Evolutionary conservation across 2,113 vertebrate genomes (phyloP), one percentile per base, ranked within the genome.

Genomic region (Mirza zaza): DNA sequence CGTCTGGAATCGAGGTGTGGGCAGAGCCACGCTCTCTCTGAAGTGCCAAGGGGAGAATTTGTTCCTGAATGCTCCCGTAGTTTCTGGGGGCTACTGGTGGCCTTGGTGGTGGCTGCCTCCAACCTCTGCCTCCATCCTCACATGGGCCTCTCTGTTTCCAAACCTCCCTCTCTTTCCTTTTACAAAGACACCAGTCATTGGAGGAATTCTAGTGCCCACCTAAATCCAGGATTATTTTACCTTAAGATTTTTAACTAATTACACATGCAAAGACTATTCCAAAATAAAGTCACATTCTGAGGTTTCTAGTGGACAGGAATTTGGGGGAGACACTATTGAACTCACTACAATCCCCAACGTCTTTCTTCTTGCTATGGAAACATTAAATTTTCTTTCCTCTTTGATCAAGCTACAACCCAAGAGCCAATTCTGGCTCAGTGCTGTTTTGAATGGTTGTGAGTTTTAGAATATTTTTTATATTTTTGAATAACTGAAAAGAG

Each of bases 11-110:
- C 17, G 32, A 61, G 15, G 27, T 42, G 3, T 45, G 29, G 20
- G 20, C 4, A 48, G n/a, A 63, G 6, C 5, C 21, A 0, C 2
- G 0, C 14, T 39, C 27, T 32, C 21, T 39, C 5, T 8, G 34
- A 42, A 63, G 36, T 4, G 34, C 8, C 42, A 1, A 0, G 11
- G 52, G 25, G 39, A 70, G 23, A 18, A 12, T 57, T 12, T 29
- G 7, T 27, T n/a, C 20, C n/a, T 9, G 27, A 13, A 36, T 11
- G 39, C 9, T 48, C 20, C 50, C 23, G 17, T 55, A 0, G 2
- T 8, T 55, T 42, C 79, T 10, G 11, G 45, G 12, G 63, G 29
- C n/a, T 36, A 17, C 29, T 25, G 32, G 29, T 45, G 45, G 45
- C 45, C 8, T 65, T 23, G 25, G 34, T 39, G 36, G 18, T 18